Conservation (phyloP, 53 echinoderm and acorn worm species). For the Crossaster papposus region DNA sequence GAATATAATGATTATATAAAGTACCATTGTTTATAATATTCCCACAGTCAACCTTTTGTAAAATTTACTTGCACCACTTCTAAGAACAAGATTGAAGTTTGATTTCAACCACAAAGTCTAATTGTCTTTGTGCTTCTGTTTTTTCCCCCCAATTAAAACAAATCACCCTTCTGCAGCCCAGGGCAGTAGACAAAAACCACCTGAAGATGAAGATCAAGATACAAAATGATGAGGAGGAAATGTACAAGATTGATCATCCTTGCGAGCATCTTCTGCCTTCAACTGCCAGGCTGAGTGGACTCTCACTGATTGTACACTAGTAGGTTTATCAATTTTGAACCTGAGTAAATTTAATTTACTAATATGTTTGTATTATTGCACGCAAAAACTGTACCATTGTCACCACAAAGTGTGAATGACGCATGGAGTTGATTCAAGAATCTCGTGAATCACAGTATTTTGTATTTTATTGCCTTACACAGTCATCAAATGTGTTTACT, state of each 20-base stretch:
- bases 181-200: background rate
- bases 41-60: background rate
- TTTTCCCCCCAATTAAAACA: background rate
- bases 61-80: background rate
- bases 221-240: background rate
- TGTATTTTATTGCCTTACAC: too few species aligned
- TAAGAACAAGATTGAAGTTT: background rate
- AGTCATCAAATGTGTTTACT: too few species aligned
- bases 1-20: too few species aligned
- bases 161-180: slow-evolving; percentile 29
- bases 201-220: background rate
- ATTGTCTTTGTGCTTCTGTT: slow-evolving; percentile 4
- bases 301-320: slow-evolving; percentile 3
- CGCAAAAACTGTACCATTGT: too few species aligned
- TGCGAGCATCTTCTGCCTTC: background rate
- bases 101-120: background rate
- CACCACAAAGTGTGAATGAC: too few species aligned
- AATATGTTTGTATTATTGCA: background rate
- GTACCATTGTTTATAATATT: background rate
- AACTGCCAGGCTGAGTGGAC: slow-evolving; percentile 1
- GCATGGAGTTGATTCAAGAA: background rate
- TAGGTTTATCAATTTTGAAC: slow-evolving; percentile 19
- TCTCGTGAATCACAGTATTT: too few species aligned
- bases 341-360: background rate
- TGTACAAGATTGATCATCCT: background rate